Conservation (phyloP, 2,888 invertebrate species). For the Orchesella flavescens region DNA sequence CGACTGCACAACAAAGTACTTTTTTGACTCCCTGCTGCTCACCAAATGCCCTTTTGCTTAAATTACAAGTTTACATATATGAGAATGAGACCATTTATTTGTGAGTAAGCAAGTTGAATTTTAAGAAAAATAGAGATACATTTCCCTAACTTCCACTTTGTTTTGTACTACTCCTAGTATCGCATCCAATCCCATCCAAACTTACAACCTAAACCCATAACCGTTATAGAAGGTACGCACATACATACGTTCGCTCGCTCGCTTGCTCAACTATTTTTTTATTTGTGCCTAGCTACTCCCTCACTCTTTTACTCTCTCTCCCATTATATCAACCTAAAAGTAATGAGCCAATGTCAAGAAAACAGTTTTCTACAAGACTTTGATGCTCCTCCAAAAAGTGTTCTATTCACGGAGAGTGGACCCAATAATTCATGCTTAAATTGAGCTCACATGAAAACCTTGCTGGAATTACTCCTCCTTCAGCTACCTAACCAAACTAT, state of each 20-base stretch:
- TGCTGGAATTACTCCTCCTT: not conserved
- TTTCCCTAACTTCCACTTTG: not conserved
- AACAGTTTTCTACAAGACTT: slow-evolving; percentile 35
- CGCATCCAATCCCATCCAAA: not conserved
- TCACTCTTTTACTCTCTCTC: not conserved
- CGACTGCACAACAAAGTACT: slow-evolving; percentile 9
- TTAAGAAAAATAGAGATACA: not conserved
- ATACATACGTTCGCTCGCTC: not conserved
- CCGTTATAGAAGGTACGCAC: not conserved
- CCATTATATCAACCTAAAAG: slow-evolving; percentile 19
- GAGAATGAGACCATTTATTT: not conserved
- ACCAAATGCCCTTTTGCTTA: slow-evolving; percentile 30
- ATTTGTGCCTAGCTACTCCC: not conserved
- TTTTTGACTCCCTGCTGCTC: slow-evolving; percentile 37
- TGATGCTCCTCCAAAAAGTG: slow-evolving; percentile 11
- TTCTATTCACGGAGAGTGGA: not conserved
- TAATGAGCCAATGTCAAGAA: slow-evolving; percentile 37
- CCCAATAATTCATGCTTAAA: slow-evolving; percentile 64
- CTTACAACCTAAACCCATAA: not conserved
- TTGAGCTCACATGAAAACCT: slow-evolving; percentile 31
- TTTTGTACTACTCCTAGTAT: too few relatives aligned
- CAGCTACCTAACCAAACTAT: not conserved
- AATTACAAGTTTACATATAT: not conserved
- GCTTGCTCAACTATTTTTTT: too few relatives aligned
- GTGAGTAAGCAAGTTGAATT: not conserved